A percentile compares a stretch with the other conserved stretches of the same genome.
phyloP scores from a whole-genome alignment of 2,888 invertebrate species.

The Antheraea yamamai region DNA sequence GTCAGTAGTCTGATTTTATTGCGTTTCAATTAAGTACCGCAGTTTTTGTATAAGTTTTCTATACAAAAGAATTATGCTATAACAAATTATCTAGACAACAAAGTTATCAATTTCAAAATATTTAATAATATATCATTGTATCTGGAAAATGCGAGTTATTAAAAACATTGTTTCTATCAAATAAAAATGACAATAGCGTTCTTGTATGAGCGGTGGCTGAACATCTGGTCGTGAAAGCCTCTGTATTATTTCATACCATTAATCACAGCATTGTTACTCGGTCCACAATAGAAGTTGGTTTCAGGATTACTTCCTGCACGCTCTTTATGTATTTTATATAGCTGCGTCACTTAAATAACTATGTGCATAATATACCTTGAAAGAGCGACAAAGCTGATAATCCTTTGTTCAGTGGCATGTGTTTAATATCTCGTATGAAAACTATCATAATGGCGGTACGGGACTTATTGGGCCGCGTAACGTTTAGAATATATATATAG shows the following conservation, averaged over 20 bases:
- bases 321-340: slow-evolving; percentile 40
- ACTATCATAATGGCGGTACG: too few species aligned
- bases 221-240: slow-evolving; percentile 33
- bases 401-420: background rate
- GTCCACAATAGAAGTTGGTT: slow-evolving; percentile 41
- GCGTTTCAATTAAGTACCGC: background rate
- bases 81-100: background rate
- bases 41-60: background rate
- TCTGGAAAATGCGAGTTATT: slow-evolving; percentile 15
- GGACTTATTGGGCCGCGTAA: too few species aligned
- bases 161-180: slow-evolving; percentile 20
- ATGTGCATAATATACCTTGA: background rate
- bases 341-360: slow-evolving; percentile 21
- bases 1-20: too few species aligned
- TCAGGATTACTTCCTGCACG: slow-evolving; percentile 36
- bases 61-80: background rate
- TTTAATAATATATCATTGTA: slow-evolving; percentile 5
- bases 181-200: slow-evolving; percentile 31
- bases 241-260: slow-evolving; percentile 40
- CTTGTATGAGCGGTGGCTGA: slow-evolving; percentile 24
- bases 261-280: slow-evolving; percentile 51
- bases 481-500: too few species aligned
- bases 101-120: slow-evolving; percentile 1
- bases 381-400: slow-evolving; percentile 3
- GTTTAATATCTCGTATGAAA: too few species aligned